Base-by-base conservation (phyloP, 2,888 invertebrate species). In the Callimorpha dominula region DNA sequence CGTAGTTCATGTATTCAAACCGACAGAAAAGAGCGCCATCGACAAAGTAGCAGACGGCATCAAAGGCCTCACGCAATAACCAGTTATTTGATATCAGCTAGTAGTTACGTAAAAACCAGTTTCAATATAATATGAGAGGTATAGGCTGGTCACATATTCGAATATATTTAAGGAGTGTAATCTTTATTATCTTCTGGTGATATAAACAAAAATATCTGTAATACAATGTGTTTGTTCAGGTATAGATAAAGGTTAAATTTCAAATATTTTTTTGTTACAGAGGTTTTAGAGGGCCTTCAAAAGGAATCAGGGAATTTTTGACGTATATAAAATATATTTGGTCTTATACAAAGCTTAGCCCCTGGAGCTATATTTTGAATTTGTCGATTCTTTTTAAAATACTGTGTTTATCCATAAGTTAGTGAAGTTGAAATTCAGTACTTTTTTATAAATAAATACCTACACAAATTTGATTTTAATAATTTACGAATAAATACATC, bases 1-100 rank as follows among this genome's bases (percentile, higher is more conserved):
- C 0, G 92, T 95, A 0, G 93, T 95, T 4, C 87, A 94, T 68
- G 93, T 93, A 9, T 93, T 95, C 78, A 94, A 93, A 66, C 95
- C 94, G 0, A 94, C 94, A 0, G 94, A 95, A 81, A 94, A 93
- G 79, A 92, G 91, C 71, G 78, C 89, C 9, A 66, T 93, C 6
- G 90, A 92, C 77, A 94, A 94, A 83, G 86, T 94, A 85, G 88
- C 91, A 9, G 94, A 94, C 75, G 88, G 89, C 43, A 77, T 94
- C 65, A 94, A 93, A 76, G 84, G 78, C 71, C 77, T 93, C 52
- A 77, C 84, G 31, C 81, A 91, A 81, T 91, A 90, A 90, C 80
- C 78, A 49, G 80, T 82, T 78, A 50, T 46, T 15, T 60, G 52
- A 74, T 75, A 81, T 75, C 71, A 46, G 43, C 62, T 72, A 65